Conservation (phyloP, 2,888 invertebrate genomes). For the Eristalis tenax region DNA sequence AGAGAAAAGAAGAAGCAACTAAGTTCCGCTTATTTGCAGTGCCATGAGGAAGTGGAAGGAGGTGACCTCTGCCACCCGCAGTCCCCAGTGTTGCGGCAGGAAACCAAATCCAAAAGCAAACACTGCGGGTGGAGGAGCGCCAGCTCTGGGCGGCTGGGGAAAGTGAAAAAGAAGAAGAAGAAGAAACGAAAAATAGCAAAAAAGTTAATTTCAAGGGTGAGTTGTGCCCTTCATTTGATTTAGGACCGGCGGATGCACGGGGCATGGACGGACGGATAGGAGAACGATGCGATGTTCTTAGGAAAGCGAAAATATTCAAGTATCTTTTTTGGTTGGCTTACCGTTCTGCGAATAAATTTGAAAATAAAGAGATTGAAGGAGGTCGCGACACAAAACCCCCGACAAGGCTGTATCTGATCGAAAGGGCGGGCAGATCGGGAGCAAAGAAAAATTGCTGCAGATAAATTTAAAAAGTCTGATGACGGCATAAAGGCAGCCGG, state of each 20-base stretch:
- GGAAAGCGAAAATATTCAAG: slow-evolving; percentile 2
- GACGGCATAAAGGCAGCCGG: slow-evolving; percentile 15
- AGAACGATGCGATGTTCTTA: slow-evolving; percentile 1
- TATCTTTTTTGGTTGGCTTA: not conserved
- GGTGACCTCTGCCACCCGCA: not conserved
- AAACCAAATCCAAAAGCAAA: slow-evolving; percentile 10
- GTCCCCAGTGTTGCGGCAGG: not conserved
- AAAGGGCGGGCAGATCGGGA: not conserved
- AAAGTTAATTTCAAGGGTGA: slow-evolving; percentile 40
- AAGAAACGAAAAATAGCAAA: not conserved
- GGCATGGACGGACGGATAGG: too few species aligned
- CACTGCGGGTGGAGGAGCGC: not conserved
- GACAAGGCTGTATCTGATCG: slow-evolving; percentile 3
- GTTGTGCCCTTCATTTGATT: slow-evolving; percentile 1
- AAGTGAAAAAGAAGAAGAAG: not conserved
- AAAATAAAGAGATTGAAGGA: slow-evolving; percentile 2
- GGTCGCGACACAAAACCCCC: not conserved
- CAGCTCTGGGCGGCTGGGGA: not conserved
- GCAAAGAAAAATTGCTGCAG: not conserved
- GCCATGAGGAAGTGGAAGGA: not conserved
- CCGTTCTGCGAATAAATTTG: slow-evolving; percentile 2
- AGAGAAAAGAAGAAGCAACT: not conserved
- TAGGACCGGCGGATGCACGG: not conserved
- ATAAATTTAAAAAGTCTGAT: slow-evolving; percentile 21
- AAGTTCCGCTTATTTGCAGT: slow-evolving; percentile 19